phyloP scores from a whole-genome alignment of 2,888 invertebrate species.

The Campoletis raptor region DNA sequence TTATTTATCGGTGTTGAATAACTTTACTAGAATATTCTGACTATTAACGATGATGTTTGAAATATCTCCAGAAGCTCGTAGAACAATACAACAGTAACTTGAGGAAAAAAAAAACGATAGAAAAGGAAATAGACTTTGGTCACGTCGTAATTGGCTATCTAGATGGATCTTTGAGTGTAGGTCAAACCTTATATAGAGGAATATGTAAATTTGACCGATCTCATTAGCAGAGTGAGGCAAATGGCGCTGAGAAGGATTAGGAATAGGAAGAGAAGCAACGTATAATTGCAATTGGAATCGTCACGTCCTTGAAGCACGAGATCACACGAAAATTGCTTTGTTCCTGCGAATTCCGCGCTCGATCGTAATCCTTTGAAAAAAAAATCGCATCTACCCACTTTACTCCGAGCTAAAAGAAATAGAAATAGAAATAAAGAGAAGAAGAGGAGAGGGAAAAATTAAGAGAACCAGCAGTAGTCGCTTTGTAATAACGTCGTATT shows the following conservation, averaged over 20 bases:
- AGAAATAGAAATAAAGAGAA: slow-evolving; percentile 47
- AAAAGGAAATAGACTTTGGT: not conserved
- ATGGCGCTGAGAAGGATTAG: not conserved
- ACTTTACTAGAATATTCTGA: not conserved
- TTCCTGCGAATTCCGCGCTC: slow-evolving; percentile 42
- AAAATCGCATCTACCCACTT: slow-evolving; percentile 15
- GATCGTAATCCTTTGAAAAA: slow-evolving; percentile 38
- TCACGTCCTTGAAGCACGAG: slow-evolving; percentile 41
- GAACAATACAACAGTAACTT: not conserved
- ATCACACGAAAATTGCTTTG: slow-evolving; percentile 47
- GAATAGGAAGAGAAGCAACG: slow-evolving; percentile 1
- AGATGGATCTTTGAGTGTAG: slow-evolving; percentile 17
- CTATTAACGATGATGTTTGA: not conserved
- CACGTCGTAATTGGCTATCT: not conserved
- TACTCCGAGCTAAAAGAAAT: slow-evolving; percentile 11
- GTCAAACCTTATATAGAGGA: slow-evolving; percentile 5
- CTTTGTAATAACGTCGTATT: slow-evolving; percentile 29
- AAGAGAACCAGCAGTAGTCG: slow-evolving; percentile 28
- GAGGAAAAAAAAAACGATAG: not conserved
- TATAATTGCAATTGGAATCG: slow-evolving; percentile 39
- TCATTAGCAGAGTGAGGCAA: not conserved
- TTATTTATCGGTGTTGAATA: not conserved
- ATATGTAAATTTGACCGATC: slow-evolving; percentile 14
- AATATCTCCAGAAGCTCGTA: not conserved
- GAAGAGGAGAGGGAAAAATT: slow-evolving; percentile 42